Evolutionary conservation across 1,140 invertebrate genomes (phyloP).

Genomic region (Asobara japonica): DNA sequence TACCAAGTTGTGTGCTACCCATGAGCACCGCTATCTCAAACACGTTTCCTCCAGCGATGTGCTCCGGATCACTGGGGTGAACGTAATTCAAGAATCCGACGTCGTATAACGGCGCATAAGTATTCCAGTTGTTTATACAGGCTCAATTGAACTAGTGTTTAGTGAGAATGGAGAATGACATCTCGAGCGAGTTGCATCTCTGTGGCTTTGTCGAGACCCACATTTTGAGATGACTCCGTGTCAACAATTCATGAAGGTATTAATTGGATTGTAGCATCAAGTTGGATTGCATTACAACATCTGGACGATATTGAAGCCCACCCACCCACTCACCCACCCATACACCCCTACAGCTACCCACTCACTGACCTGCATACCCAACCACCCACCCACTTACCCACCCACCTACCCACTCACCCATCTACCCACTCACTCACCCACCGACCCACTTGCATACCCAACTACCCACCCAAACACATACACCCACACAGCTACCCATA

Average conservation of each 20-base stretch:
- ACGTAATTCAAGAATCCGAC: constrained; percentile 28
- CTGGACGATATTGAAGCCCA: no score
- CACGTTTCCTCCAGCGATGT: constrained; percentile 26
- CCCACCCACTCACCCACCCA: background rate
- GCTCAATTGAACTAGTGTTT: background rate
- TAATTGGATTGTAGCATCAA: background rate
- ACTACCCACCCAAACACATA: no score
- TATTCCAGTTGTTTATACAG: constrained; percentile 6
- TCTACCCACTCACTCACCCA: no score
- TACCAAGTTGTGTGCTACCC: constrained; percentile 5
- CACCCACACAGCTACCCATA: no score
- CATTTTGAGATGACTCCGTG: background rate
- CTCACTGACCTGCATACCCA: no score
- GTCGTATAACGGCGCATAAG: constrained; percentile 13
- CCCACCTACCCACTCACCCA: no score
- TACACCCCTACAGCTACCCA: background rate
- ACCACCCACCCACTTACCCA: no score
- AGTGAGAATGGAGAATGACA: background rate
- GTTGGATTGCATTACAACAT: no score
- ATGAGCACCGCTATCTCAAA: constrained; percentile 31
- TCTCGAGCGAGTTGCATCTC: background rate
- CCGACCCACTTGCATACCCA: no score
- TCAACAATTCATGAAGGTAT: background rate
- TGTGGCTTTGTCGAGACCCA: background rate
- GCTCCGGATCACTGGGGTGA: constrained; percentile 28